Evolutionary conservation across 2,113 vertebrate genomes (phyloP).

Genomic region (Notothenia coriiceps): DNA sequence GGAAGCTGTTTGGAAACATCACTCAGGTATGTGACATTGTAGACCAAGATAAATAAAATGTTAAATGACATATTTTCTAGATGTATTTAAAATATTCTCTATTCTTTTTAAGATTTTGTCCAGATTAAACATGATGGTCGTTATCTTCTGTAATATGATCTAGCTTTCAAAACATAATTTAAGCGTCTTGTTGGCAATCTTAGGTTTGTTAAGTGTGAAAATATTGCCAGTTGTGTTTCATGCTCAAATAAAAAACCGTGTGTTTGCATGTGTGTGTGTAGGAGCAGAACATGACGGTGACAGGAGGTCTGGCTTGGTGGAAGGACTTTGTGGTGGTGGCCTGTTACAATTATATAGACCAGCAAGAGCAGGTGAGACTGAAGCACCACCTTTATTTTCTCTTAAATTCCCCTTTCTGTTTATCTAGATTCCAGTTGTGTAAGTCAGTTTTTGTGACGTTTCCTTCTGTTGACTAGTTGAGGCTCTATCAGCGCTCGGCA

Average conservation of each 20-base stretch:
- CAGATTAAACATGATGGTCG: neutral
- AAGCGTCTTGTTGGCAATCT: no score
- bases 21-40: constrained; percentile 88
- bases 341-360: constrained; percentile 96
- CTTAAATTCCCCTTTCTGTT: neutral
- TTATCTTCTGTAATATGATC: neutral
- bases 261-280: constrained; percentile 59
- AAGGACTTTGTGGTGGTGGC: constrained; percentile 96
- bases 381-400: neutral
- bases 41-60: neutral
- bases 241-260: neutral
- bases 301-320: constrained; percentile 98
- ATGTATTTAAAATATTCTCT: no score
- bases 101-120: neutral
- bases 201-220: no score
- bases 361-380: constrained; percentile 92
- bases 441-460: neutral
- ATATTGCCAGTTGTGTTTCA: no score
- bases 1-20: constrained; percentile 99
- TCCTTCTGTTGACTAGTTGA: constrained; percentile 81
- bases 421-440: neutral
- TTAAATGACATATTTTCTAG: no score
- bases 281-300: constrained; percentile 99
- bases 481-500: constrained; percentile 93
- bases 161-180: no score